These are phyloP conservation scores for Peromyscus polionotus DNA, from an alignment of 2,113 vertebrate genomes.

Conservation along the genomic window DNA sequence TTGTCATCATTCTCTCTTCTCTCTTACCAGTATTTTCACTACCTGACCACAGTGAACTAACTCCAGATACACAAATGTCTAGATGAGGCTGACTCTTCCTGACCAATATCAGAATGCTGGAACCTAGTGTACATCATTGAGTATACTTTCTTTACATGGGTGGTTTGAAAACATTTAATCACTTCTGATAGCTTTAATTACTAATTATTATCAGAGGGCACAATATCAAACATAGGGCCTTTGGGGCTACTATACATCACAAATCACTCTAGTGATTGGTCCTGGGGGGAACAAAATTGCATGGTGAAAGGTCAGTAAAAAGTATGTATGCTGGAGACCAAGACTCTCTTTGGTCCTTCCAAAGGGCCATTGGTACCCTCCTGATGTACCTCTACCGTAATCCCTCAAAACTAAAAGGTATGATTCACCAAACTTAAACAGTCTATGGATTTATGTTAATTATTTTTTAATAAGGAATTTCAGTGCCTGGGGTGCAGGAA, in stretches of 20 bases:
- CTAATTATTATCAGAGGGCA: conserved; percentile 57
- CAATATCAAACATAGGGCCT: conserved; percentile 47
- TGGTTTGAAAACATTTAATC: conserved; percentile 1
- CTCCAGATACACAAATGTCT: background rate
- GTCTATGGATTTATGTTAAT: background rate
- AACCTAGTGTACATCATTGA: background rate
- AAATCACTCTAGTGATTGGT: conserved; percentile 43
- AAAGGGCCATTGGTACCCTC: conserved; percentile 55
- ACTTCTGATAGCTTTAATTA: conserved; percentile 25
- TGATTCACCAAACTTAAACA: conserved; percentile 24
- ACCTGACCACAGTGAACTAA: background rate
- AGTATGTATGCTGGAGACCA: conserved; percentile 34
- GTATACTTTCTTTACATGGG: background rate
- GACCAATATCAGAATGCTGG: conserved; percentile 3
- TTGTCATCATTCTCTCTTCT: background rate
- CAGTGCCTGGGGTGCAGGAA: background rate
- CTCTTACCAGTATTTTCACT: background rate
- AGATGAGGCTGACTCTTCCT: background rate
- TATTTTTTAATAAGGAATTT: conserved; percentile 31
- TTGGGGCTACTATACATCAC: background rate
- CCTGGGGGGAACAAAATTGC: conserved; percentile 49
- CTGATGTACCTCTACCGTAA: conserved; percentile 21
- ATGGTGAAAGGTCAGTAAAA: conserved; percentile 70
- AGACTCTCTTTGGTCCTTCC: conserved; percentile 34
- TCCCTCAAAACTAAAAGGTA: conserved; percentile 12